phyloP scores from a whole-genome alignment of 2,797 vertebrate genomes.

The Oreonectes daqikongensis region DNA sequence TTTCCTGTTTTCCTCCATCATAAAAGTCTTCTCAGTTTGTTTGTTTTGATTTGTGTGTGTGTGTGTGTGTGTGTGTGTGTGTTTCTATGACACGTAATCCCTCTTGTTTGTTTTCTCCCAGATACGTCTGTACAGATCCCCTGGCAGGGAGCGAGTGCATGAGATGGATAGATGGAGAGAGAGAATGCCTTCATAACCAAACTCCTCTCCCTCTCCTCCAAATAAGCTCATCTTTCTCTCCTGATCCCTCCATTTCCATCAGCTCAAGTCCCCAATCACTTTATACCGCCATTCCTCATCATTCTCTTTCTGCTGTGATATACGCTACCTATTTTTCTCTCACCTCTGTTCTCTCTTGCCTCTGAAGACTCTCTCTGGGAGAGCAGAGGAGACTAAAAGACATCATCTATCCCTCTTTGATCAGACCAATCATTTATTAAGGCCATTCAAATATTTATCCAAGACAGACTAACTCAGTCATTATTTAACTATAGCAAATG shows the following conservation, averaged over 20 bases:
- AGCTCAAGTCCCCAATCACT: conserved; percentile 37
- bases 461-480: not conserved
- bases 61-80: conserved; percentile 27
- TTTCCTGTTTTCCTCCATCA: conserved; percentile 10
- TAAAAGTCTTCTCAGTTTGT: conserved; percentile 7
- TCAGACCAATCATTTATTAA: conserved; percentile 30
- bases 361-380: not conserved
- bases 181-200: conserved; percentile 29
- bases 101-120: conserved; percentile 29
- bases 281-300: conserved; percentile 32
- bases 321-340: conserved; percentile 19
- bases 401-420: not conserved
- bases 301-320: conserved; percentile 6
- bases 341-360: not conserved
- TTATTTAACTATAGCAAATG: conserved; percentile 21
- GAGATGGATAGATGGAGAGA: conserved; percentile 27
- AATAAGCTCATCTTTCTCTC: conserved; percentile 27
- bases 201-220: conserved; percentile 1
- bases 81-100: conserved; percentile 29
- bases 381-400: not conserved
- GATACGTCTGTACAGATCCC: conserved; percentile 44
- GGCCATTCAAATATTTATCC: conserved; percentile 25
- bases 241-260: conserved; percentile 26
- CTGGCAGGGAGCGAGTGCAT: conserved; percentile 40
- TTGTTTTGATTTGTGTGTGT: conserved; percentile 29